Evolutionary conservation across 2,888 invertebrate species (phyloP).

Genomic region (Thyatira batis): DNA sequence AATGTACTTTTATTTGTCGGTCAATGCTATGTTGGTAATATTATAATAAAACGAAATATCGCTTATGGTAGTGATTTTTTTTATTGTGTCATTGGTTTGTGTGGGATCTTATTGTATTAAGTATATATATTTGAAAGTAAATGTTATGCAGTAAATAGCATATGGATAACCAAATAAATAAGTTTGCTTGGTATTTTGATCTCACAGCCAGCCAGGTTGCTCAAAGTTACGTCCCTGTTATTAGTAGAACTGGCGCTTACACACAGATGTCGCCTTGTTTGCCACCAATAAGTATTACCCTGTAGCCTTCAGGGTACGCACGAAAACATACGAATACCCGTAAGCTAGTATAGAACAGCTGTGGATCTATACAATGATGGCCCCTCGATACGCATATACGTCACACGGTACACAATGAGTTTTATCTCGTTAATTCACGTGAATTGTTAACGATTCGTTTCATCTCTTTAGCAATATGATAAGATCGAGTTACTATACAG

Average conservation of each 20-base stretch:
- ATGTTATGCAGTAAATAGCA: too few relatives aligned
- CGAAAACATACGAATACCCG: slow-evolving; percentile 48
- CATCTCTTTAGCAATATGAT: slow-evolving; percentile 68
- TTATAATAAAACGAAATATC: slow-evolving; percentile 6
- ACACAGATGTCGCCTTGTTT: slow-evolving; percentile 63
- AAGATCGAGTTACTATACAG: slow-evolving; percentile 73
- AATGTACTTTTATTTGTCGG: slow-evolving; percentile 40
- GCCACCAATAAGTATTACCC: slow-evolving; percentile 51
- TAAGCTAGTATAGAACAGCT: slow-evolving; percentile 50
- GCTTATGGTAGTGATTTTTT: background rate
- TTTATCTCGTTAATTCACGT: slow-evolving; percentile 71
- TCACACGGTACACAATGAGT: slow-evolving; percentile 56
- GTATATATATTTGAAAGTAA: too few relatives aligned
- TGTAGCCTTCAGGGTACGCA: slow-evolving; percentile 50
- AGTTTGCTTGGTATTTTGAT: slow-evolving; percentile 14
- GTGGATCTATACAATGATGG: slow-evolving; percentile 39
- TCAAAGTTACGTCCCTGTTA: slow-evolving; percentile 56
- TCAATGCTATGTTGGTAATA: slow-evolving; percentile 34
- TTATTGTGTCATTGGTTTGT: slow-evolving; percentile 17
- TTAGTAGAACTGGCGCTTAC: slow-evolving; percentile 57
- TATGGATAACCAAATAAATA: slow-evolving; percentile 1
- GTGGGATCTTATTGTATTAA: too few relatives aligned
- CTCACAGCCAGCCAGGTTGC: slow-evolving; percentile 35
- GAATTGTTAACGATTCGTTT: slow-evolving; percentile 77
- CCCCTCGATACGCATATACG: slow-evolving; percentile 33